Percentiles rank a stretch among this genome's conserved stretches.
These are phyloP conservation scores for Papilio elwesi DNA, from an alignment of 2,888 invertebrate genomes.

Conservation along the genomic window DNA sequence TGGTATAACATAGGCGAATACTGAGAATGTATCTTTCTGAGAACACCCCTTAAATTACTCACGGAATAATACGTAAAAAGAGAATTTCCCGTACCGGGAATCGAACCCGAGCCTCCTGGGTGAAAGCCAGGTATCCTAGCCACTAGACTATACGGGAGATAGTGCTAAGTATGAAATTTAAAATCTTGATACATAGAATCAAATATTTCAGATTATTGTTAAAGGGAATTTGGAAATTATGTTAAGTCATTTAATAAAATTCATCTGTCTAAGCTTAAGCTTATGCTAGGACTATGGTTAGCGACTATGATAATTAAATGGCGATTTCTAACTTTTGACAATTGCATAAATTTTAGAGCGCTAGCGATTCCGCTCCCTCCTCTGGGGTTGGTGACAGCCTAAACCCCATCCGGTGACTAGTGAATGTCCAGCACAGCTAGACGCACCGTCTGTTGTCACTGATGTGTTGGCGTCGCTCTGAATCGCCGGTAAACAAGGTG, in stretches of 20 bases:
- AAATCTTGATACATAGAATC: no score
- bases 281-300: no score
- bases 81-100: slow-evolving; percentile 81
- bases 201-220: no score
- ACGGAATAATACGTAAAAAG: no score
- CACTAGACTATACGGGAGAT: slow-evolving; percentile 73
- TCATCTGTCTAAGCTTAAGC: no score
- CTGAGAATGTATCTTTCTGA: no score
- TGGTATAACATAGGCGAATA: no score
- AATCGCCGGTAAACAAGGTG: slow-evolving; percentile 41
- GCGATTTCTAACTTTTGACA: neutral
- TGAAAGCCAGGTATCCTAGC: slow-evolving; percentile 88
- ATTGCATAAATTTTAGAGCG: neutral
- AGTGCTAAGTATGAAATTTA: no score
- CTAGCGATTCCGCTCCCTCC: slow-evolving; percentile 11
- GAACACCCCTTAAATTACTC: no score
- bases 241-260: no score
- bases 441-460: slow-evolving; percentile 32
- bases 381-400: neutral
- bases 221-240: no score
- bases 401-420: slow-evolving; percentile 11
- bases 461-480: slow-evolving; percentile 39
- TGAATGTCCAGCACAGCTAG: slow-evolving; percentile 14
- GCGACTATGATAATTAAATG: no score
- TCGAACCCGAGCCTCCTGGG: slow-evolving; percentile 89